A percentile compares a stretch with the other conserved stretches of the same genome.
phyloP scores from a whole-genome alignment of 2,113 vertebrate genomes.

The Pavo muticus region DNA sequence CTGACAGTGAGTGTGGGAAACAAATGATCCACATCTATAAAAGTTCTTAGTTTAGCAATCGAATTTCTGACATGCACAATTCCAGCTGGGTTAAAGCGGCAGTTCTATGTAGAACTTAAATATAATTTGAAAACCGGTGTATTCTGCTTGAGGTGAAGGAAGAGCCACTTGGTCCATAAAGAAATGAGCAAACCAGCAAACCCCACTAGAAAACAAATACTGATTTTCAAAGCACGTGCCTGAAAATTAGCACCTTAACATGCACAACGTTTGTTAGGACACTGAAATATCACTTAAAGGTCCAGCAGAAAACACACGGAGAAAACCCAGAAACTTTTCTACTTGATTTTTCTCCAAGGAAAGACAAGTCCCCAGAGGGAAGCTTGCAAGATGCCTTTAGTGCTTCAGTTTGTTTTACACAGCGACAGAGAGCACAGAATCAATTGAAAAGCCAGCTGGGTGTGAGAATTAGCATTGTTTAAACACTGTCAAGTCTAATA shows the following conservation, averaged over 20 bases:
- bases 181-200: neutral
- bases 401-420: conserved; percentile 12
- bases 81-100: neutral
- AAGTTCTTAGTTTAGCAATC: neutral
- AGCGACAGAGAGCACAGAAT: conserved; percentile 28
- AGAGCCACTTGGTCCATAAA: neutral
- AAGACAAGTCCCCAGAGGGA: conserved; percentile 20
- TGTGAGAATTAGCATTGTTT: conserved; percentile 58
- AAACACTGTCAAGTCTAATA: conserved; percentile 60
- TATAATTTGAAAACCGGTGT: neutral
- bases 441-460: conserved; percentile 41
- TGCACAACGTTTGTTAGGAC: neutral
- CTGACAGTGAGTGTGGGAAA: neutral
- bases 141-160: neutral
- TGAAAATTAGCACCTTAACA: neutral
- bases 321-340: neutral
- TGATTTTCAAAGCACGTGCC: neutral
- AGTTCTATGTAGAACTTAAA: neutral
- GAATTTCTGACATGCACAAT: neutral
- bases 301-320: neutral
- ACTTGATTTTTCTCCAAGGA: conserved; percentile 17
- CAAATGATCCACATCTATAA: neutral
- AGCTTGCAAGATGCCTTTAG: conserved; percentile 4
- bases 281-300: neutral
- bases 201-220: neutral